Evolutionary conservation across 2,113 vertebrate species (phyloP).

Genomic region (Campylomormyrus numenius): DNA sequence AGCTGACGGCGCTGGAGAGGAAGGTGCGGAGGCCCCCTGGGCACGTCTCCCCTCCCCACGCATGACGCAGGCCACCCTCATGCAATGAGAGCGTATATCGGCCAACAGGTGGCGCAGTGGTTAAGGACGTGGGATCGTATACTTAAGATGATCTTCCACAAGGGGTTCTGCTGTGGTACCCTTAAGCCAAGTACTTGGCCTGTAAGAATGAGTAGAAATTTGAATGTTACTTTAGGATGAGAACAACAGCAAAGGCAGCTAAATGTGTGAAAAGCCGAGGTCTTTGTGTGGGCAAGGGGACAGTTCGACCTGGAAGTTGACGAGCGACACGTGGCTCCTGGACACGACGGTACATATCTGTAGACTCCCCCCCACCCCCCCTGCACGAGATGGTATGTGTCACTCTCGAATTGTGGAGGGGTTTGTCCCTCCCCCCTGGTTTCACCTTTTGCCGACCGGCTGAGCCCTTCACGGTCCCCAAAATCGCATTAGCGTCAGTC

Average conservation of each 20-base stretch:
- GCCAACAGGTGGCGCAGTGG: background rate
- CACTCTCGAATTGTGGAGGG: background rate
- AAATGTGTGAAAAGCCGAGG: background rate
- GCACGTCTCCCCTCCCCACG: background rate
- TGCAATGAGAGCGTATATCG: background rate
- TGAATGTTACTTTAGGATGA: background rate
- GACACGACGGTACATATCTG: background rate
- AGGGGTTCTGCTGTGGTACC: background rate
- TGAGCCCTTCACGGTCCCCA: background rate
- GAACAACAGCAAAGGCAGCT: background rate
- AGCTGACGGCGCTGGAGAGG: constrained; percentile 73
- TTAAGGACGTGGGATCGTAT: background rate
- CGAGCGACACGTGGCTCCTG: background rate
- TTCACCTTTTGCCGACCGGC: background rate
- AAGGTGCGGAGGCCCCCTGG: constrained; percentile 63
- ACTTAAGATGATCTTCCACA: background rate
- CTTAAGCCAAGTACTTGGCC: background rate
- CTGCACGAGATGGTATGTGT: background rate
- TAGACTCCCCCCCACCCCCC: background rate
- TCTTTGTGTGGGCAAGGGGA: background rate
- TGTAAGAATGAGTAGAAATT: background rate
- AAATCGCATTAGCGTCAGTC: background rate
- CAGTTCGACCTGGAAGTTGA: background rate
- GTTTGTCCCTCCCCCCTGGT: background rate
- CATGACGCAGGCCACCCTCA: background rate